phyloP scores from a whole-genome alignment of 2,888 invertebrate species.

The Auanema sp. region DNA sequence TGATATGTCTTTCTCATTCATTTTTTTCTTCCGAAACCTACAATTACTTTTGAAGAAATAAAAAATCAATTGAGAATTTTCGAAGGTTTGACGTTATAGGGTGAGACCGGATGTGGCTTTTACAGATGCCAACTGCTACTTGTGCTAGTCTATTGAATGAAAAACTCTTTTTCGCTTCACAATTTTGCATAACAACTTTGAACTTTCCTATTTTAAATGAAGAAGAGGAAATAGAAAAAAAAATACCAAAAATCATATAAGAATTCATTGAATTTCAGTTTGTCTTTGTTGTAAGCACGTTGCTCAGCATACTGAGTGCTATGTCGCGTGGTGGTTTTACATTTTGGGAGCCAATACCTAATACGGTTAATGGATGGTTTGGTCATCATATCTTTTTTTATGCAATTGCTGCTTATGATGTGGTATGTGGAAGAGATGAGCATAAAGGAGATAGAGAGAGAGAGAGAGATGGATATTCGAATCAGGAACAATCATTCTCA shows the following conservation, averaged over 20 bases:
- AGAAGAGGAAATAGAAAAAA: not conserved
- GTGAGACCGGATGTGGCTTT: too few relatives aligned
- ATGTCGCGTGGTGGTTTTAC: constrained; percentile 35
- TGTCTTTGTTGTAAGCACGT: constrained; percentile 28
- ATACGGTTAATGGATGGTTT: constrained; percentile 33
- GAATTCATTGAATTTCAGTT: constrained; percentile 16
- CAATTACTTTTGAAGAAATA: not conserved
- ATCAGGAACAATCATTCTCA: too few relatives aligned
- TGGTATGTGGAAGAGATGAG: constrained; percentile 19
- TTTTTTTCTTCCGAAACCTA: not conserved
- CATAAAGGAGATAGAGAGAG: too few relatives aligned
- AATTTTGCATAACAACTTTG: not conserved
- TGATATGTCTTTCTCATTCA: too few relatives aligned
- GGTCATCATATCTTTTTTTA: constrained; percentile 37
- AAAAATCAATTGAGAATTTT: not conserved
- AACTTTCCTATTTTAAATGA: not conserved
- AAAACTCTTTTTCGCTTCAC: too few relatives aligned
- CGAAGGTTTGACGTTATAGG: too few relatives aligned
- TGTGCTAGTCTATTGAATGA: too few relatives aligned
- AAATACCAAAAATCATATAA: not conserved
- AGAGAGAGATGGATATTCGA: too few relatives aligned
- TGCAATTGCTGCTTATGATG: constrained; percentile 30
- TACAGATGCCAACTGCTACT: too few relatives aligned
- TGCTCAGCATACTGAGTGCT: constrained; percentile 31
- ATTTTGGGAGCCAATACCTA: constrained; percentile 32